Base-by-base conservation (phyloP, 2,113 vertebrate species). In the Furnarius figulus region DNA sequence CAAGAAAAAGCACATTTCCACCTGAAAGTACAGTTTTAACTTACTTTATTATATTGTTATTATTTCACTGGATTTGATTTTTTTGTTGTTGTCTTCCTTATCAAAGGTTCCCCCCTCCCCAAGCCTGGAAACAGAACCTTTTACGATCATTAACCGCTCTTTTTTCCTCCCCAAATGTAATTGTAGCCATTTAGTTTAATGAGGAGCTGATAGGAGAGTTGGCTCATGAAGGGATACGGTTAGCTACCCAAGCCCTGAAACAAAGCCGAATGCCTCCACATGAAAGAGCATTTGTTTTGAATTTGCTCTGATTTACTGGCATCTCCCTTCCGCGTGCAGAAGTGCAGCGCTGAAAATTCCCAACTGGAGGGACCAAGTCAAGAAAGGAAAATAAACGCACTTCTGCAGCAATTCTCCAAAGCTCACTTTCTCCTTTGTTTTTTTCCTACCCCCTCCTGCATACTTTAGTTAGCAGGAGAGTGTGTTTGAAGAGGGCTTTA, bases 261-360 rank as follows among this genome's bases (percentile, higher is more conserved):
- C 92, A 93, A 97, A 96, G 94, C 85, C 67, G 75, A 96, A 89
- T 88, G 78, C 71, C 95, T 95, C 90, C 95, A 97, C 97, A 97
- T 97, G 97, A 98, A 98, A 97, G 97, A 97, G 96, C 98, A 98
- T 98, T 98, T 98, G 97, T 98, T 98, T 98, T 98, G 97, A 97
- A 98, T 98, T 98, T 98, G 95, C 94, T 95, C 97, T 97, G 98
- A 98, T 98, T 98, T 98, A 97, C 97, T 98, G 94, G 89, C 80
- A 96, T 93, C 93, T 94, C 89, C 92, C 87, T 94, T 97, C 94
- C 10, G 27, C 4, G n/a, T 3, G 16, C 71, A 55, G 78, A 84
- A 96, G 93, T 84, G 66, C 85, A 65, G 85, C 6, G 4, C 79
- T 91, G 95, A 97, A 95, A 98, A 98, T 98, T 97, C 97, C 97